These are phyloP conservation scores for Dryobotodes eremita DNA, from an alignment of 2,888 invertebrate genomes.

Conservation along the genomic window DNA sequence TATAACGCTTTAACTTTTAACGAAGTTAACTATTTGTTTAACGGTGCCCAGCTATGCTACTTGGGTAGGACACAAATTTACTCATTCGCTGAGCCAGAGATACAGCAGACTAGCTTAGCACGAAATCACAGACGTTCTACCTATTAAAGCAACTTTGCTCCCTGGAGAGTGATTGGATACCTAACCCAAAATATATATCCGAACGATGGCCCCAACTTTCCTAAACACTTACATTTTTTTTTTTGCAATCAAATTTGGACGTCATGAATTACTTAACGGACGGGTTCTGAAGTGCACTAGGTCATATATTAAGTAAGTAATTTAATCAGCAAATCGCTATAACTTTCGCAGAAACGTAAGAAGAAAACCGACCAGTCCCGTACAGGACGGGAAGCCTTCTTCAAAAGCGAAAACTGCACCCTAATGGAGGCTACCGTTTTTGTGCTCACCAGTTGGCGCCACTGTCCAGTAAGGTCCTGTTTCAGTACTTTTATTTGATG, in stretches of 20 bases:
- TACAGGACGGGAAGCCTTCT: background rate
- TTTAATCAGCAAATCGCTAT: background rate
- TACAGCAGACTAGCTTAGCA: too few relatives aligned
- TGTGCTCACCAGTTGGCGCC: too few relatives aligned
- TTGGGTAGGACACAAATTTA: background rate
- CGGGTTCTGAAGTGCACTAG: slow-evolving; percentile 13
- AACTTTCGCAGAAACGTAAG: background rate
- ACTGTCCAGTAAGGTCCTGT: too few relatives aligned
- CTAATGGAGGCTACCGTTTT: too few relatives aligned
- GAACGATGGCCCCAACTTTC: slow-evolving; percentile 2
- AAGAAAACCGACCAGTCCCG: background rate
- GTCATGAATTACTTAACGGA: slow-evolving; percentile 32
- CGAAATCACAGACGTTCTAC: background rate
- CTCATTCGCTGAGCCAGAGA: too few relatives aligned
- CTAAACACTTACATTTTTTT: background rate
- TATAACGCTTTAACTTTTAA: too few relatives aligned
- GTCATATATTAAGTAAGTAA: background rate
- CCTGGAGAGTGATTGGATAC: background rate
- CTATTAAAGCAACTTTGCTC: too few relatives aligned
- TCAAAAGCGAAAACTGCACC: background rate
- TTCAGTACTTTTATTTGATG: too few relatives aligned
- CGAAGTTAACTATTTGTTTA: too few relatives aligned
- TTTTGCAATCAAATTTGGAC: slow-evolving; percentile 44
- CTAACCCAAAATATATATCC: background rate
- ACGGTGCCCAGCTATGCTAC: too few relatives aligned